Evolutionary conservation across 2,113 vertebrate genomes (phyloP).

Genomic region (Bujurquina vittata): DNA sequence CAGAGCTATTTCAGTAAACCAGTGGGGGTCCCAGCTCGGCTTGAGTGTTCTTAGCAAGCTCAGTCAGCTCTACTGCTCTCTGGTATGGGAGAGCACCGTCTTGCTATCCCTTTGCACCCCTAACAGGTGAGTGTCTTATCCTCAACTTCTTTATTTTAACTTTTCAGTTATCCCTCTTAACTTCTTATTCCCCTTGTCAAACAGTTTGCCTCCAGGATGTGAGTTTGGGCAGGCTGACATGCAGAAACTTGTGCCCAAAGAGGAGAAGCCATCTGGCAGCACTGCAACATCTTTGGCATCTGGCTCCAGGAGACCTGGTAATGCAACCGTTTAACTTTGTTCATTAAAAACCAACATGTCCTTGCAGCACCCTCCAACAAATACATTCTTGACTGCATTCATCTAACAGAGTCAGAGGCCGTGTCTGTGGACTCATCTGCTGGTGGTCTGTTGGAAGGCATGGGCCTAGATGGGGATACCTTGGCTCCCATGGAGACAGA

Average conservation of each 20-base stretch:
- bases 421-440: slow-evolving; percentile 85
- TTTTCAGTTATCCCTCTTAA: neutral
- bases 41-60: slow-evolving; percentile 92
- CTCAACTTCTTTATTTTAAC: neutral
- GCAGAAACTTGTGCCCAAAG: slow-evolving; percentile 95
- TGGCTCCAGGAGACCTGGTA: slow-evolving; percentile 87
- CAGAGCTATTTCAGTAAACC: slow-evolving; percentile 94
- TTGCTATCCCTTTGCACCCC: slow-evolving; percentile 95
- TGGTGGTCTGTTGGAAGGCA: slow-evolving; percentile 89
- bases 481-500: slow-evolving; percentile 95
- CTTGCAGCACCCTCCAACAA: neutral
- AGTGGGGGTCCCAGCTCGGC: slow-evolving; percentile 94
- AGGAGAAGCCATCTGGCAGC: slow-evolving; percentile 84
- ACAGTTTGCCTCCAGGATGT: slow-evolving; percentile 90
- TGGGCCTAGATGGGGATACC: slow-evolving; percentile 90
- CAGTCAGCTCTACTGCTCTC: slow-evolving; percentile 94
- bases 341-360: neutral
- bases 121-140: slow-evolving; percentile 83
- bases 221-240: slow-evolving; percentile 96
- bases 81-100: slow-evolving; percentile 97
- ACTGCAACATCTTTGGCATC: slow-evolving; percentile 65
- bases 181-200: neutral
- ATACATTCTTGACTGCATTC: neutral
- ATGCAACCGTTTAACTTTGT: slow-evolving; percentile 28
- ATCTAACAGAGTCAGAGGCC: slow-evolving; percentile 82